Percentiles rank a stretch among this genome's conserved stretches.
phyloP scores from a whole-genome alignment of 2,888 invertebrate genomes.

The Metopia argyrocephala region DNA sequence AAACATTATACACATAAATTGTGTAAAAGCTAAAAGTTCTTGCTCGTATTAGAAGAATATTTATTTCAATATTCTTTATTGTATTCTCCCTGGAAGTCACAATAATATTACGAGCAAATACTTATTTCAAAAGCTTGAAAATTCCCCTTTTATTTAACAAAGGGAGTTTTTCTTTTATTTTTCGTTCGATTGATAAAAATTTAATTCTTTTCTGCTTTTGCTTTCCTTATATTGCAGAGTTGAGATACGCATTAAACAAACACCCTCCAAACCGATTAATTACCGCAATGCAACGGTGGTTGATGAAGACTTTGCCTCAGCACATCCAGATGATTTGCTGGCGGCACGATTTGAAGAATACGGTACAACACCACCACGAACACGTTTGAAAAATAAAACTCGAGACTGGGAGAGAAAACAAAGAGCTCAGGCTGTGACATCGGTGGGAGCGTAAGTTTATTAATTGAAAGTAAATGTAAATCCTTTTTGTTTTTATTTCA shows the following conservation, averaged over 20 bases:
- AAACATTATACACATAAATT: no score
- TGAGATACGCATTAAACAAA: constrained; percentile 75
- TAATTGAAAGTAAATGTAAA: neutral
- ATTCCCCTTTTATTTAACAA: constrained; percentile 9
- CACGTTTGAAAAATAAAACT: constrained; percentile 84
- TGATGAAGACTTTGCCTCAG: constrained; percentile 70
- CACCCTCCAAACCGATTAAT: constrained; percentile 69
- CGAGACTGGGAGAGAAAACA: constrained; percentile 78
- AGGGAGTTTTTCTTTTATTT: constrained; percentile 18
- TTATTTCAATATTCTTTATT: no score
- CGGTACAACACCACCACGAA: constrained; percentile 88
- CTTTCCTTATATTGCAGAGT: constrained; percentile 68
- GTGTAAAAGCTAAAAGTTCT: no score
- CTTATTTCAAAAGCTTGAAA: no score
- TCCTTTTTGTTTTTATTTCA: neutral
- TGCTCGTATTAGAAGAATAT: no score
- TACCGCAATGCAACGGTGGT: constrained; percentile 64
- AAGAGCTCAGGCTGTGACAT: constrained; percentile 69
- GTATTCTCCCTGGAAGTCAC: no score
- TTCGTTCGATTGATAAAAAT: constrained; percentile 11
- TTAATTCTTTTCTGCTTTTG: neutral
- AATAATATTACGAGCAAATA: no score
- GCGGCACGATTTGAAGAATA: constrained; percentile 82
- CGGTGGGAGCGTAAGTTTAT: constrained; percentile 73
- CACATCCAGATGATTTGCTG: constrained; percentile 78